phyloP scores from a whole-genome alignment of 2,113 vertebrate species.

The Scortum barcoo region DNA sequence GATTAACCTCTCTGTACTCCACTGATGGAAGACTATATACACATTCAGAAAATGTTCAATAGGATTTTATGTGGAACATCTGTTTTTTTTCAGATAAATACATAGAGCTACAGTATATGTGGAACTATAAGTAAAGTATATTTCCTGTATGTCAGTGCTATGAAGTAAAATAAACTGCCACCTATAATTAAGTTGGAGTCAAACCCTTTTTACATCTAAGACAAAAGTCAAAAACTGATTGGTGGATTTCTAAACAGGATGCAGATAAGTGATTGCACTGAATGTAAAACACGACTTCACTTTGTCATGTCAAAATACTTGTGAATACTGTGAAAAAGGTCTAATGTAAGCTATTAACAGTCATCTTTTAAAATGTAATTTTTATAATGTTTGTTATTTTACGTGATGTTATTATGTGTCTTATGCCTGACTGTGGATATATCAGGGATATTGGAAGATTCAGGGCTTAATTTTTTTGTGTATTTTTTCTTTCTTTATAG shows the following conservation, averaged over 20 bases:
- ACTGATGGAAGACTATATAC: background rate
- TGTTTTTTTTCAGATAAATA: too few relatives aligned
- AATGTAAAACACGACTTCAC: too few relatives aligned
- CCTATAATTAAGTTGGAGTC: background rate
- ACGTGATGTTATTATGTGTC: too few relatives aligned
- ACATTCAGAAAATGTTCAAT: too few relatives aligned
- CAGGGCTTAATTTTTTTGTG: background rate
- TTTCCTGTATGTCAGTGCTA: background rate
- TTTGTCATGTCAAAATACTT: too few relatives aligned
- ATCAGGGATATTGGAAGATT: too few relatives aligned
- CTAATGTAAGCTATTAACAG: background rate
- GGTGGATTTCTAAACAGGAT: background rate
- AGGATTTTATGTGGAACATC: too few relatives aligned
- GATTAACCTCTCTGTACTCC: background rate
- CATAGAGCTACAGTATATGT: background rate
- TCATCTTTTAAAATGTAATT: background rate
- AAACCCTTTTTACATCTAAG: background rate
- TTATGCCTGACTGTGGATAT: background rate
- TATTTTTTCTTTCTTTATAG: background rate
- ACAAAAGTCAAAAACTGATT: background rate
- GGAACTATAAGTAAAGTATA: background rate
- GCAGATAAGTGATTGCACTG: background rate
- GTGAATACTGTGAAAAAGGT: too few relatives aligned
- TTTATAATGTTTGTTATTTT: background rate
- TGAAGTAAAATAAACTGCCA: background rate